A percentile compares a stretch with the other conserved stretches of the same genome.
phyloP scores from a whole-genome alignment of 2,797 vertebrate species.

The Sebastes alutus region DNA sequence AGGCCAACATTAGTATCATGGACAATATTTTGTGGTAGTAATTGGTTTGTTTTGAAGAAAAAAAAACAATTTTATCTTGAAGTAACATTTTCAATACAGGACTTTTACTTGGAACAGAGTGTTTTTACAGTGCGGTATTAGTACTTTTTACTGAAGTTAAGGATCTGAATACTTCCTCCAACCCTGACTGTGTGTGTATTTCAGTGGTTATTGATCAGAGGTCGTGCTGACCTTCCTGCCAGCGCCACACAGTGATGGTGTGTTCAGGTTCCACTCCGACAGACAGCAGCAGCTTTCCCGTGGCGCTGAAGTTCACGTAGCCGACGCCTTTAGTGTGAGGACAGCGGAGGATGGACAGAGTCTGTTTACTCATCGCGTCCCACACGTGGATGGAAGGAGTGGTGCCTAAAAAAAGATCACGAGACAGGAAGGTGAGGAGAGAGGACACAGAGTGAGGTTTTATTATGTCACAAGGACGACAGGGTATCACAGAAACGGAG shows the following conservation, averaged over 20 bases:
- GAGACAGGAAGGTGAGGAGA: not conserved
- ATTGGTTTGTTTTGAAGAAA: too few relatives aligned
- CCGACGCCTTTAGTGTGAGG: constrained; percentile 92
- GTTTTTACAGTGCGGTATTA: not conserved
- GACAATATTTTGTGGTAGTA: too few relatives aligned
- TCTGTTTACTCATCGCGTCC: constrained; percentile 95
- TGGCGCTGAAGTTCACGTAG: constrained; percentile 95
- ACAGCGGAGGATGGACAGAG: constrained; percentile 92
- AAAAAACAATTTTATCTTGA: too few relatives aligned
- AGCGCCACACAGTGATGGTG: constrained; percentile 94
- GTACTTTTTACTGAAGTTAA: not conserved
- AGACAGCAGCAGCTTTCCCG: constrained; percentile 92
- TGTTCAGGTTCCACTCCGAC: constrained; percentile 94
- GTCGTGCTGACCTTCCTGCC: constrained; percentile 90
- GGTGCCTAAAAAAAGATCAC: constrained; percentile 76
- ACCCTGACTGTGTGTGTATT: not conserved
- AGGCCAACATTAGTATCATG: not conserved
- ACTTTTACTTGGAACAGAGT: not conserved
- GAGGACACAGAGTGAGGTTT: not conserved
- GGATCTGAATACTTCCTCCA: not conserved
- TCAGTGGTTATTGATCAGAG: not conserved
- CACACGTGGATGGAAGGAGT: constrained; percentile 94
- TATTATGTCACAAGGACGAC: rapidly evolving
- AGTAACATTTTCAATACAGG: not conserved
- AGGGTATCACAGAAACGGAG: not conserved